Percentiles rank a stretch among this genome's conserved stretches.
phyloP scores from a whole-genome alignment of 1,140 invertebrate genomes.

The Paraescarpia echinospica region DNA sequence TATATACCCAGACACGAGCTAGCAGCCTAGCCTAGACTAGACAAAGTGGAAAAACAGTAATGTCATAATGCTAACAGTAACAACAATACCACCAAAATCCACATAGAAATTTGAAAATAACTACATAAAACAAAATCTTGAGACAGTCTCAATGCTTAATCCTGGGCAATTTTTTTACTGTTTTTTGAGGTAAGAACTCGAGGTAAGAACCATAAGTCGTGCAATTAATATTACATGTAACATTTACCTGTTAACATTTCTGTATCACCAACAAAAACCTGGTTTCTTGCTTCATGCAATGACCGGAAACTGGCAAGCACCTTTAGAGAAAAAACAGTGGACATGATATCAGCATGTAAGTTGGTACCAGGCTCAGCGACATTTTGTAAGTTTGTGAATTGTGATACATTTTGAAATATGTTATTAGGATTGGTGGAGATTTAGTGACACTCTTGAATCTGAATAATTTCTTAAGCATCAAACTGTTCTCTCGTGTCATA shows the following conservation, averaged over 20 bases:
- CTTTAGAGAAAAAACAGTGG: conserved; percentile 33
- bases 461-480: neutral
- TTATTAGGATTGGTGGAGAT: neutral
- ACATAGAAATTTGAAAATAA: too few relatives aligned
- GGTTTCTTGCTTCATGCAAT: conserved; percentile 40
- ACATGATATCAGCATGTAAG: neutral
- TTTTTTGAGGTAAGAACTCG: too few relatives aligned
- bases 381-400: too few relatives aligned
- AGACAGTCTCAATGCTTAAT: too few relatives aligned
- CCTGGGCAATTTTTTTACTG: too few relatives aligned
- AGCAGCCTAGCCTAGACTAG: too few relatives aligned
- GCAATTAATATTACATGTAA: neutral
- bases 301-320: conserved; percentile 38
- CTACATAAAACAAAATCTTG: too few relatives aligned
- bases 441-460: neutral
- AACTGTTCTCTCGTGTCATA: neutral
- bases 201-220: neutral
- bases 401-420: neutral
- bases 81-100: too few relatives aligned
- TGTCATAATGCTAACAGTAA: too few relatives aligned
- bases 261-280: conserved; percentile 40
- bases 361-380: neutral
- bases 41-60: too few relatives aligned
- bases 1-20: too few relatives aligned
- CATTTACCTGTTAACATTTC: conserved; percentile 35